These are phyloP conservation scores for Tachina grossa DNA, from an alignment of 2,888 invertebrate species.

Conservation along the genomic window DNA sequence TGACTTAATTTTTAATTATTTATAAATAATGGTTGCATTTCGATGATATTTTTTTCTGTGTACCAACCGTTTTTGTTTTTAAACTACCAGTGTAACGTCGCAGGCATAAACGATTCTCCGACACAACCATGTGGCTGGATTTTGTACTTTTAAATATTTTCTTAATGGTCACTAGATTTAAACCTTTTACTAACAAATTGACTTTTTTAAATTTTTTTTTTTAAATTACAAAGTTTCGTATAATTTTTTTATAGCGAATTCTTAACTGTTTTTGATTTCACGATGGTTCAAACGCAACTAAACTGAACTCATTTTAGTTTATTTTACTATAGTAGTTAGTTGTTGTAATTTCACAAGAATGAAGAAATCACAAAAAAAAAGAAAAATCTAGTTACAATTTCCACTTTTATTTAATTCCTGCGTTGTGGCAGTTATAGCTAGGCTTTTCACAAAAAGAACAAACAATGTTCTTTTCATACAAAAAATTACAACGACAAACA, in stretches of 20 bases:
- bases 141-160: constrained; percentile 70
- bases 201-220: background rate
- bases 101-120: constrained; percentile 79
- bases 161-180: constrained; percentile 59
- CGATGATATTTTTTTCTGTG: too few relatives aligned
- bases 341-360: constrained; percentile 39
- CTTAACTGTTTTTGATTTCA: constrained; percentile 51
- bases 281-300: constrained; percentile 70
- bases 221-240: background rate
- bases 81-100: constrained; percentile 79
- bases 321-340: constrained; percentile 1
- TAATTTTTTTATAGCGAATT: background rate
- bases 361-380: constrained; percentile 18
- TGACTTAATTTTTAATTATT: background rate
- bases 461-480: constrained; percentile 29
- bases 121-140: constrained; percentile 79
- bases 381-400: constrained; percentile 47
- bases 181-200: background rate
- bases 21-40: too few relatives aligned
- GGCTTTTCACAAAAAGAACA: constrained; percentile 23
- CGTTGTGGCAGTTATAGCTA: constrained; percentile 19
- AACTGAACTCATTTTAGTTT: constrained; percentile 59
- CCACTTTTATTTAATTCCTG: constrained; percentile 51
- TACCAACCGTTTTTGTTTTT: constrained; percentile 80
- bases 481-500: constrained; percentile 1